Percentiles rank a stretch among this genome's conserved stretches.
Evolutionary conservation across 2,797 vertebrate species (phyloP).

Genomic region (Margarornis squamiger): DNA sequence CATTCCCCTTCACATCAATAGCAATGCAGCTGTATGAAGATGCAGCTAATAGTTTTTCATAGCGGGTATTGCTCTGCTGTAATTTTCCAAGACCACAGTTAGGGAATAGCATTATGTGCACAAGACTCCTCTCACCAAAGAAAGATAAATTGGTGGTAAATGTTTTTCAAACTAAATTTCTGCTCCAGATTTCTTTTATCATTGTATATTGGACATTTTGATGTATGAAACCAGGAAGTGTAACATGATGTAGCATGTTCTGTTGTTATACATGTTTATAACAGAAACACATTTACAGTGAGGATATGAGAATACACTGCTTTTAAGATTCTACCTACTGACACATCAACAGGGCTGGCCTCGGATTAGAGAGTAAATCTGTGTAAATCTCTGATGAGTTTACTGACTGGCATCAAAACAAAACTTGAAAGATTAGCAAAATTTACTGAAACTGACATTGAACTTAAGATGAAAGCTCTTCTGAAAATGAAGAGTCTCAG

Average conservation of each 20-base stretch:
- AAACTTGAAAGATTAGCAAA: constrained; percentile 12
- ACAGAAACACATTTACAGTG: neutral
- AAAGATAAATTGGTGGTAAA: neutral
- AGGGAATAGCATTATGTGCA: neutral
- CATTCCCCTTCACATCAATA: neutral
- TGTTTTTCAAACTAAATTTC: neutral
- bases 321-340: neutral
- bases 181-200: neutral
- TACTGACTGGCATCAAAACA: neutral
- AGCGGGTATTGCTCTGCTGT: neutral
- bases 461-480: constrained; percentile 14
- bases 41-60: neutral
- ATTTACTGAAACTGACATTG: neutral
- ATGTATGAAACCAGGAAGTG: neutral
- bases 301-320: neutral
- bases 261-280: neutral
- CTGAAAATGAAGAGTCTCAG: neutral
- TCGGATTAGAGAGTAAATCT: neutral
- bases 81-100: neutral
- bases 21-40: neutral
- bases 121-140: neutral
- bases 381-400: neutral
- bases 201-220: neutral
- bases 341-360: neutral
- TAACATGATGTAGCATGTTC: neutral